Conservation (phyloP, 2,888 invertebrate genomes). For the Linnaemya vulpina region DNA sequence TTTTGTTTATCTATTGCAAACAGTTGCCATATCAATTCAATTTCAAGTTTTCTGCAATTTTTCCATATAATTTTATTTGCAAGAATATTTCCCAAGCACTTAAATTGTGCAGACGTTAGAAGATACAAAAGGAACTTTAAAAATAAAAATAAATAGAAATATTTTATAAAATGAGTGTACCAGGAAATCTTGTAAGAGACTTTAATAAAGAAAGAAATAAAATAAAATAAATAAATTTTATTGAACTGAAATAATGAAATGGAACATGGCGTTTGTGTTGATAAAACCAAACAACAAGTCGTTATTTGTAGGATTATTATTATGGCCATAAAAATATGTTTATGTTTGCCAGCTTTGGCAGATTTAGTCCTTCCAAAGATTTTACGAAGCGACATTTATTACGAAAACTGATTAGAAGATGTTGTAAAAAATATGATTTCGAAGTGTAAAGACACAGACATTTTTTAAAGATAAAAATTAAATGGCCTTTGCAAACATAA, state of each 20-base stretch:
- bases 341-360: not conserved
- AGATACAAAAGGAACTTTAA: not conserved
- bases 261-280: slow-evolving; percentile 1
- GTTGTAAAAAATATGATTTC: not conserved
- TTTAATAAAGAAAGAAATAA: slow-evolving; percentile 48
- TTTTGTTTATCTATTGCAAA: slow-evolving; percentile 50
- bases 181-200: slow-evolving; percentile 11
- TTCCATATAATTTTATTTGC: not conserved
- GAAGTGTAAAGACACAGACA: too few species aligned
- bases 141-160: not conserved
- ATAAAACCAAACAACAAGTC: not conserved
- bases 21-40: slow-evolving; percentile 54
- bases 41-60: slow-evolving; percentile 20
- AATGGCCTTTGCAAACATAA: too few species aligned
- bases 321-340: not conserved
- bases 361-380: not conserved
- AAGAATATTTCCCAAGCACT: slow-evolving; percentile 26
- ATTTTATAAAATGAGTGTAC: not conserved
- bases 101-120: slow-evolving; percentile 26
- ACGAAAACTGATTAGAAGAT: not conserved
- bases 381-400: not conserved
- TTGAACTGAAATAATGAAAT: not conserved
- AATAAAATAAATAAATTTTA: slow-evolving; percentile 15
- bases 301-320: too few species aligned
- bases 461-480: not conserved